Percentiles rank a stretch among this genome's conserved stretches.
Evolutionary conservation across 2,113 vertebrate genomes (phyloP).

Genomic region (Phaetusa simplex): DNA sequence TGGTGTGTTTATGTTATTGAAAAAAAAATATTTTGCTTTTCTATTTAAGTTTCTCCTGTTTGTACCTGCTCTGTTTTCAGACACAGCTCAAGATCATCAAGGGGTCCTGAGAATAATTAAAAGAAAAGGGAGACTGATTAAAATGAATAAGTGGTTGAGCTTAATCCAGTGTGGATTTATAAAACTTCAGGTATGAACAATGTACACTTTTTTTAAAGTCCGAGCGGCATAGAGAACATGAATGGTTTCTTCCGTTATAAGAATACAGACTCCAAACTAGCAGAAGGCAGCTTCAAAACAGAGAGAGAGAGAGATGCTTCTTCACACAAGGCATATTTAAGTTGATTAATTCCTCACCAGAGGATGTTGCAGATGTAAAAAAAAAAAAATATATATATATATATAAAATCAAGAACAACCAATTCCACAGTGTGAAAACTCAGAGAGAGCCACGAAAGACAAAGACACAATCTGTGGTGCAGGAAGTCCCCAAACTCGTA

Average conservation of each 20-base stretch:
- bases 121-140: background rate
- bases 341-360: background rate
- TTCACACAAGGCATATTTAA: background rate
- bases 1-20: background rate
- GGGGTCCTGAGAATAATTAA: background rate
- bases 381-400: background rate
- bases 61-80: background rate
- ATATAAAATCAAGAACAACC: background rate
- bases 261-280: background rate
- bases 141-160: background rate
- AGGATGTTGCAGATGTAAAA: background rate
- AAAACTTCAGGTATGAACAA: background rate
- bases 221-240: background rate
- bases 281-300: background rate
- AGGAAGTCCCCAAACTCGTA: background rate
- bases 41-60: background rate
- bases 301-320: fast-evolving
- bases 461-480: background rate
- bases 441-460: background rate
- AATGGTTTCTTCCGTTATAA: background rate
- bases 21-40: background rate
- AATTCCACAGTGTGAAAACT: background rate
- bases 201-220: background rate
- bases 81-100: background rate
- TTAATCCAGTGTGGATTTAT: background rate